Evolutionary conservation across 2,797 vertebrate species (phyloP).

Genomic region (Poecilia gillii): DNA sequence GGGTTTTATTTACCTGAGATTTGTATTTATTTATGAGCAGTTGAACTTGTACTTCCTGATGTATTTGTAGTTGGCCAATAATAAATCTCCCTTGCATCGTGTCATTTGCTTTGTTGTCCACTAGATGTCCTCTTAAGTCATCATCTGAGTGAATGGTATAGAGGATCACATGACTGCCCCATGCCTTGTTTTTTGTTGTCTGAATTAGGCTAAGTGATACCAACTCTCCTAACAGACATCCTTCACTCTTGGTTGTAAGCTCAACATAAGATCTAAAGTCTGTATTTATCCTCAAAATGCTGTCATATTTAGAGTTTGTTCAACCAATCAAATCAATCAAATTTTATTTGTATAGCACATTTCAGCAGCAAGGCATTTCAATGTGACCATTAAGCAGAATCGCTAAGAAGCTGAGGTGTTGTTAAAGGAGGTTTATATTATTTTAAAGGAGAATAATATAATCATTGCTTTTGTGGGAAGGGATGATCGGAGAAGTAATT

Average conservation of each 20-base stretch:
- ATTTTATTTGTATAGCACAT: too few relatives aligned
- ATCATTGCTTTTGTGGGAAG: not conserved
- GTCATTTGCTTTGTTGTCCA: slow-evolving; percentile 38
- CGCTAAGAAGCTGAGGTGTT: not conserved
- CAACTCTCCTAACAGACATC: slow-evolving; percentile 7
- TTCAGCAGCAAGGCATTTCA: too few relatives aligned
- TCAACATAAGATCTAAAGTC: not conserved
- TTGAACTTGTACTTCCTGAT: not conserved
- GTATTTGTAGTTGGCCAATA: not conserved
- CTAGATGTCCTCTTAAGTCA: slow-evolving; percentile 70
- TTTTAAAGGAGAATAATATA: not conserved
- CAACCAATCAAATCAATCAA: too few relatives aligned
- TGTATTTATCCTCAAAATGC: slow-evolving; percentile 6
- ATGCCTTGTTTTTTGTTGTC: slow-evolving; percentile 40
- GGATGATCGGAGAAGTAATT: not conserved
- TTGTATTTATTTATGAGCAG: not conserved
- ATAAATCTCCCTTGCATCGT: not conserved
- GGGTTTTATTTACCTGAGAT: not conserved
- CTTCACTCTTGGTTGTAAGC: not conserved
- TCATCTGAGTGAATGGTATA: slow-evolving; percentile 21
- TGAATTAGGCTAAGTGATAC: slow-evolving; percentile 19
- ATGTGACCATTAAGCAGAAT: not conserved
- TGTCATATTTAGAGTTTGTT: not conserved
- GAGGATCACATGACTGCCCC: slow-evolving; percentile 38
- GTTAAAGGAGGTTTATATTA: not conserved